Evolutionary conservation across 2,113 vertebrate species (phyloP), one percentile per base, ranked within the genome.

Genomic region (Sceloporus undulatus): DNA sequence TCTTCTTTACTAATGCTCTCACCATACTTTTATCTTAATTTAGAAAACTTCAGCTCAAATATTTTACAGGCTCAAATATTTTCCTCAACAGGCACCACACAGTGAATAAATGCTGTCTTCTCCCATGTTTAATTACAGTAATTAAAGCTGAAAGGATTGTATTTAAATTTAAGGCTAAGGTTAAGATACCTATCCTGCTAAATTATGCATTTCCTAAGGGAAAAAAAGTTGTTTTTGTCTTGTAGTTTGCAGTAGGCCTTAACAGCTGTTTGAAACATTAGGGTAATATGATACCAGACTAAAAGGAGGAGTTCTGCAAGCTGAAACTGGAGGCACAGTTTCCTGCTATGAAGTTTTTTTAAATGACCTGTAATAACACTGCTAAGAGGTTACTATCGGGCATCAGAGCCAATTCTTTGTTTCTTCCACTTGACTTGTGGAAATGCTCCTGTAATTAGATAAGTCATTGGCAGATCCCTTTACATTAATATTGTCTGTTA

Each of bases 331-430:
- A 96, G 95, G 94, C 96, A 96, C 88, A 85, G 93, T 94, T 97
- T 97, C 95, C 96, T 95, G 95, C 85, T 87, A 85, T 95, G 85
- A 94, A 88, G 81, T 84, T 92, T 94, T 95, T 78, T 89, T 18
- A 79, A 95, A 93, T 91, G 97, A 98, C 97, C 98, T 97, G 90
- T 68, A 98, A 97, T 99, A 99, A 99, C 98, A 98, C 96, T 79
- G 92, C 85, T 85, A 88, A 87, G 91, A 89, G 98, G 98, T 99
- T 99, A 99, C 98, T 98, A 94, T 87, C 95, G 98, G 98, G 89
- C 98, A 97, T 89, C 5, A 10, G 52, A 87, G 90, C 70, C 92
- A 90, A 92, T 34, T 82, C 79, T 82, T 88, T 21, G 68, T 90
- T 29, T 91, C 85, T 87, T 90, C 9, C 18, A 83, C 76, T 88